Conservation (phyloP, 2,888 invertebrate species). For the Osedax fenrisi region DNA sequence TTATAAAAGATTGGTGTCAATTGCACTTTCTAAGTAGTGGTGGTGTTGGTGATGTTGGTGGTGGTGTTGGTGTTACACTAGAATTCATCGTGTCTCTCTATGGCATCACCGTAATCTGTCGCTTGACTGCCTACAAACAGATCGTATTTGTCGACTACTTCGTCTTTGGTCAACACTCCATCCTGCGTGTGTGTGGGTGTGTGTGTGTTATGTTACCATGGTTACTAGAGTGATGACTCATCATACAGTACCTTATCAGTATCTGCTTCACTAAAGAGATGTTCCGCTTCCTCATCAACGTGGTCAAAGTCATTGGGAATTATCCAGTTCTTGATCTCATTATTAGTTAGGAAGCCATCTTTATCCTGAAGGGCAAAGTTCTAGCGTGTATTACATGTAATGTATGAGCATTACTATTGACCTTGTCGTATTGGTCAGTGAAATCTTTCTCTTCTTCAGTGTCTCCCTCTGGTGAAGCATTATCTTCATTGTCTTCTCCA, state of each 20-base stretch:
- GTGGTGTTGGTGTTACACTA: too few relatives aligned
- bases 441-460: constrained; percentile 67
- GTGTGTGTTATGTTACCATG: not conserved
- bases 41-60: too few relatives aligned
- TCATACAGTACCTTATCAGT: constrained; percentile 58
- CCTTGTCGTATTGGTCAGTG: not conserved
- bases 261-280: constrained; percentile 86
- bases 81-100: constrained; percentile 88
- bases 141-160: constrained; percentile 86
- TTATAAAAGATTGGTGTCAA: too few relatives aligned
- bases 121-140: constrained; percentile 96
- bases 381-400: not conserved
- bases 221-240: not conserved
- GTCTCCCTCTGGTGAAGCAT: constrained; percentile 79
- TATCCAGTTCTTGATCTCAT: constrained; percentile 75
- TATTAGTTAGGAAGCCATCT: constrained; percentile 70
- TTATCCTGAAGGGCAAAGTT: too few relatives aligned
- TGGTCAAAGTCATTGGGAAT: constrained; percentile 89
- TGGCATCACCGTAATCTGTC: constrained; percentile 92
- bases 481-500: constrained; percentile 47
- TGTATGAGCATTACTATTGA: not conserved
- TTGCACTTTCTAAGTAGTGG: too few relatives aligned
- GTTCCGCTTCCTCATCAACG: constrained; percentile 84
- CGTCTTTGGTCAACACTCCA: constrained; percentile 72
- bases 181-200: constrained; percentile 53